These are phyloP conservation scores for Heteromyza rotundicornis DNA, from an alignment of 2,888 invertebrate genomes.

Conservation along the genomic window DNA sequence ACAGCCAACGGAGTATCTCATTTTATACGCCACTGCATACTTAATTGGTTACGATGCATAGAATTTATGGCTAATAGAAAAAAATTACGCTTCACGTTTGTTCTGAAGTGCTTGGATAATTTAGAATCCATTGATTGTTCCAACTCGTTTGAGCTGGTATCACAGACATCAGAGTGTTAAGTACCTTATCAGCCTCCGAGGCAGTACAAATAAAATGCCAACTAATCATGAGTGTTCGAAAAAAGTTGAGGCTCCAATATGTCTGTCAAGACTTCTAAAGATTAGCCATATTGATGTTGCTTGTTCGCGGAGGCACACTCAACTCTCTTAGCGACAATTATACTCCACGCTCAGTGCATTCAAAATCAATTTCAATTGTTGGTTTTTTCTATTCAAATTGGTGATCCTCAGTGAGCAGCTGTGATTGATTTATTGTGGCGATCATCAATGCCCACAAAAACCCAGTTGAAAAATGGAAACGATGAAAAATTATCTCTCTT, in stretches of 20 bases:
- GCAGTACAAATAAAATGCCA: too few relatives aligned
- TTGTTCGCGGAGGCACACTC: background rate
- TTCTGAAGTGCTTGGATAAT: too few relatives aligned
- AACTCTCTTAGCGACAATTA: conserved; percentile 7
- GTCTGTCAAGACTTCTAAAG: conserved; percentile 38
- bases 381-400: background rate
- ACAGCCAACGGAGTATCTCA: too few relatives aligned
- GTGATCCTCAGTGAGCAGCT: background rate
- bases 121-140: too few relatives aligned
- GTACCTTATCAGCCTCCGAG: too few relatives aligned
- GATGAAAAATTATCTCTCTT: background rate
- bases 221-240: conserved; percentile 52
- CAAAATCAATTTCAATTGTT: conserved; percentile 21
- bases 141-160: too few relatives aligned
- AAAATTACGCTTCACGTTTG: too few relatives aligned
- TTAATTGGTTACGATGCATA: too few relatives aligned
- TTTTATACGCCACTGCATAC: too few relatives aligned
- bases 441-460: conserved; percentile 15
- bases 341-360: conserved; percentile 31
- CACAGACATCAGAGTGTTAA: too few relatives aligned
- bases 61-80: too few relatives aligned
- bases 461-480: too few relatives aligned
- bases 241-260: conserved; percentile 48
- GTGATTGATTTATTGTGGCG: conserved; percentile 51
- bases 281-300: conserved; percentile 1